phyloP scores from a whole-genome alignment of 2,113 vertebrate species.

The Lynx canadensis region DNA sequence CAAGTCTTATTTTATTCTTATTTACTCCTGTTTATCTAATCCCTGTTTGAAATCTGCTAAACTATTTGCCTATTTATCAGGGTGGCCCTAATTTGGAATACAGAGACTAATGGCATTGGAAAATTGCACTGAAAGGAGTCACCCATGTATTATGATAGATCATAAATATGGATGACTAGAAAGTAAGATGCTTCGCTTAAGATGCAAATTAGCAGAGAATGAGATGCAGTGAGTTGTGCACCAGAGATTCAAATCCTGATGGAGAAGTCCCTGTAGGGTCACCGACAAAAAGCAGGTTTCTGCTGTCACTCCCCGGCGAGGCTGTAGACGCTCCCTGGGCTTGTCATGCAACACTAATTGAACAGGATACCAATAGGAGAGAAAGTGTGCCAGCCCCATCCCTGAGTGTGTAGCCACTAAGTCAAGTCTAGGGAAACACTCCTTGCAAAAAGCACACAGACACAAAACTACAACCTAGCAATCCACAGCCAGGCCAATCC shows the following conservation, averaged over 20 bases:
- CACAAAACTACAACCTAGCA: constrained; percentile 60
- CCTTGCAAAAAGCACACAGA: constrained; percentile 26
- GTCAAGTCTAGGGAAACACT: constrained; percentile 26
- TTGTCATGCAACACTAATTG: constrained; percentile 80
- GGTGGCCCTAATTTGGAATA: constrained; percentile 78
- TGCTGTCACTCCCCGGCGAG: constrained; percentile 79
- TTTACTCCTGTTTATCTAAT: constrained; percentile 78
- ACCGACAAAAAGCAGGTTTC: constrained; percentile 81
- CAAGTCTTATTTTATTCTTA: constrained; percentile 71
- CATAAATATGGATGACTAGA: constrained; percentile 87
- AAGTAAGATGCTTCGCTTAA: constrained; percentile 83
- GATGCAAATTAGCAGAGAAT: constrained; percentile 86
- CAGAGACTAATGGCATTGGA: constrained; percentile 80
- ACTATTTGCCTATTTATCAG: constrained; percentile 81
- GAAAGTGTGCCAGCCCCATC: constrained; percentile 70
- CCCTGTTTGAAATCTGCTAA: constrained; percentile 80
- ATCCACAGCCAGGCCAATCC: not conserved
- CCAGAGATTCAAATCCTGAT: constrained; percentile 80
- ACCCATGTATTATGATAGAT: constrained; percentile 77
- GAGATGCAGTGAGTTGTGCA: constrained; percentile 82
- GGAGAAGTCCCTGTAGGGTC: constrained; percentile 81
- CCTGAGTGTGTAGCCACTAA: constrained; percentile 51
- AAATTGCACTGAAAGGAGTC: constrained; percentile 84
- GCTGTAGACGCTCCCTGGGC: constrained; percentile 65
- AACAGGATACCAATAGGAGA: constrained; percentile 78